A percentile compares a stretch with the other conserved stretches of the same genome.
phyloP scores from a whole-genome alignment of 2,797 vertebrate genomes.

The Acanthurus lineatus region DNA sequence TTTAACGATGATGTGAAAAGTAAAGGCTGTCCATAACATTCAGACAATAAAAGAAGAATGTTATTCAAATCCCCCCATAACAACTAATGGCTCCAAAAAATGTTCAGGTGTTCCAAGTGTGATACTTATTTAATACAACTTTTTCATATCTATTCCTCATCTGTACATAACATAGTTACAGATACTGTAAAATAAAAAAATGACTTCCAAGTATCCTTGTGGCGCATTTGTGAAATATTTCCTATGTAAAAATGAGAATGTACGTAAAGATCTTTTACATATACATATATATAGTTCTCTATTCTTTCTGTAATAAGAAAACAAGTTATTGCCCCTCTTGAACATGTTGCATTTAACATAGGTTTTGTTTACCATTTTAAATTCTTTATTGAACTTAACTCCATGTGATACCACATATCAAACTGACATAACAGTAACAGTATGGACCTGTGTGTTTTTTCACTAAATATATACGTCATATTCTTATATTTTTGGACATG shows the following conservation, averaged over 20 bases:
- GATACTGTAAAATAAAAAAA: conserved; percentile 87
- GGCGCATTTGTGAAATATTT: conserved; percentile 80
- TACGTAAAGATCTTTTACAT: conserved; percentile 81
- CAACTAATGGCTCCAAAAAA: conserved; percentile 83
- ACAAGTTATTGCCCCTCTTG: conserved; percentile 88
- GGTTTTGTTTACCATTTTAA: conserved; percentile 78
- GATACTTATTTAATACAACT: conserved; percentile 86
- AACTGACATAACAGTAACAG: conserved; percentile 81
- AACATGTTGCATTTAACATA: conserved; percentile 81
- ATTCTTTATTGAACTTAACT: conserved; percentile 75
- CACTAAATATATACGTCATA: conserved; percentile 76
- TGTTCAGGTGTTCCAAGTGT: conserved; percentile 81
- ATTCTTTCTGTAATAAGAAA: conserved; percentile 83
- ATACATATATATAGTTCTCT: conserved; percentile 80
- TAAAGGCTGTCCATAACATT: conserved; percentile 87
- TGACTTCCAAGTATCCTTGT: conserved; percentile 80
- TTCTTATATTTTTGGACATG: conserved; percentile 77
- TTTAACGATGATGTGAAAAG: conserved; percentile 87
- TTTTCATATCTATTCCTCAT: conserved; percentile 84
- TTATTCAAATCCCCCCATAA: conserved; percentile 71
- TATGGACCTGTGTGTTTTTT: conserved; percentile 77
- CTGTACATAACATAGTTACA: conserved; percentile 88
- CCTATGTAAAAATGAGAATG: conserved; percentile 82
- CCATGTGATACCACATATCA: conserved; percentile 82
- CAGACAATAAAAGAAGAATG: conserved; percentile 83